A percentile compares a stretch with the other conserved stretches of the same genome.
phyloP scores from a whole-genome alignment of 2,113 vertebrate genomes.

The Halcyon senegalensis region DNA sequence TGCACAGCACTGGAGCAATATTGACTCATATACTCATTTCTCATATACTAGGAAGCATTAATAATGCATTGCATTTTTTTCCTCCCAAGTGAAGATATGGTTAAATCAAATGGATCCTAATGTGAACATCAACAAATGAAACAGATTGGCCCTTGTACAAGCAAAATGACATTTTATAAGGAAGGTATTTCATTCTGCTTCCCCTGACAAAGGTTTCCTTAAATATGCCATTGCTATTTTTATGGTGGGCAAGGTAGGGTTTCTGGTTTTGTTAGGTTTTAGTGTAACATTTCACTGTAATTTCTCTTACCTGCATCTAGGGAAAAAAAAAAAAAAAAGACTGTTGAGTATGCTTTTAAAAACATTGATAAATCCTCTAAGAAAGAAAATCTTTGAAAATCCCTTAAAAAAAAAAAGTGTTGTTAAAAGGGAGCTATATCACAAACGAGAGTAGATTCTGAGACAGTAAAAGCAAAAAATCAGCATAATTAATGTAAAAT shows the following conservation, averaged over 20 bases:
- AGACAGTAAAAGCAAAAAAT: background rate
- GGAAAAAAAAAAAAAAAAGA: background rate
- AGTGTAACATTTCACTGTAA: background rate
- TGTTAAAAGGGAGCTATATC: background rate
- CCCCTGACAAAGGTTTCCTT: constrained; percentile 12
- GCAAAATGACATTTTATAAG: constrained; percentile 9
- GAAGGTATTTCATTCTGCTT: constrained; percentile 19
- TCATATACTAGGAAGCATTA: constrained; percentile 42
- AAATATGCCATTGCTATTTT: background rate
- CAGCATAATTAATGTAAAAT: background rate
- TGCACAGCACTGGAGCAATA: constrained; percentile 26
- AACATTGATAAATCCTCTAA: background rate
- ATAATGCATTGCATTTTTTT: constrained; percentile 35
- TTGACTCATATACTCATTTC: constrained; percentile 49
- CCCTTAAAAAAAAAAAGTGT: background rate
- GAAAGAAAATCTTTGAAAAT: background rate
- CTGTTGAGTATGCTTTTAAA: background rate
- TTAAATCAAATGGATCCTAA: constrained; percentile 59
- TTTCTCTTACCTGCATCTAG: background rate
- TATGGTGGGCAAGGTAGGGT: background rate
- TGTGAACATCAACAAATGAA: constrained; percentile 40
- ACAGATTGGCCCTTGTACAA: background rate
- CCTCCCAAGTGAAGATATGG: constrained; percentile 16
- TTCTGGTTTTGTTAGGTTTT: background rate
- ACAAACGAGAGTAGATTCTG: background rate